A percentile compares a stretch with the other conserved stretches of the same genome.
phyloP scores from a whole-genome alignment of 2,888 invertebrate species.

The Pocota personata region DNA sequence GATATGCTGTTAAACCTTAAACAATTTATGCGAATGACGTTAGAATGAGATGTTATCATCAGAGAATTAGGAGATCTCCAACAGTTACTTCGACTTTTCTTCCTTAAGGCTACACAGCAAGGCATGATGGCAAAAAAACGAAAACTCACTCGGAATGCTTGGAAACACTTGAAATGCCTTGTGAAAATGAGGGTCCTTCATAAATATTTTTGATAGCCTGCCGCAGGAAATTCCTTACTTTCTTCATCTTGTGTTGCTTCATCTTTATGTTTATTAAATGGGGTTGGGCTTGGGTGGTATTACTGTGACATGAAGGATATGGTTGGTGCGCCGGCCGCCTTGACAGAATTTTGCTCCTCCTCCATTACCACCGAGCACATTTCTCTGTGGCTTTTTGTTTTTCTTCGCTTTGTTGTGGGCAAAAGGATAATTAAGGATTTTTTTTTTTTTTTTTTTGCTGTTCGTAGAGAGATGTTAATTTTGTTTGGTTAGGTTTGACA shows the following conservation, averaged over 20 bases:
- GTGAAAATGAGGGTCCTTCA: constrained; percentile 65
- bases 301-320: constrained; percentile 35
- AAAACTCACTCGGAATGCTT: neutral
- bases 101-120: neutral
- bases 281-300: constrained; percentile 4
- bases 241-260: constrained; percentile 10
- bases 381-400: constrained; percentile 1
- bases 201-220: constrained; percentile 69
- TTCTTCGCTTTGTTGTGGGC: neutral
- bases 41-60: constrained; percentile 64
- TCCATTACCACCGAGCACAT: constrained; percentile 27
- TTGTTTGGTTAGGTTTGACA: constrained; percentile 20
- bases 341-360: neutral
- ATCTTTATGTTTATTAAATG: constrained; percentile 27
- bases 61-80: constrained; percentile 47
- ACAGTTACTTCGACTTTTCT: constrained; percentile 19
- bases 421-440: constrained; percentile 33
- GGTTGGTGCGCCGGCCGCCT: constrained; percentile 23
- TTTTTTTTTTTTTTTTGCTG: neutral
- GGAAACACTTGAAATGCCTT: constrained; percentile 25
- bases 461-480: constrained; percentile 38
- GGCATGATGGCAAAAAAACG: no score
- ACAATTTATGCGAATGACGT: constrained; percentile 65
- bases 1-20: constrained; percentile 38
- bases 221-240: constrained; percentile 39